Conservation (phyloP, 1,140 invertebrate species). For the Zophobas atratus region DNA sequence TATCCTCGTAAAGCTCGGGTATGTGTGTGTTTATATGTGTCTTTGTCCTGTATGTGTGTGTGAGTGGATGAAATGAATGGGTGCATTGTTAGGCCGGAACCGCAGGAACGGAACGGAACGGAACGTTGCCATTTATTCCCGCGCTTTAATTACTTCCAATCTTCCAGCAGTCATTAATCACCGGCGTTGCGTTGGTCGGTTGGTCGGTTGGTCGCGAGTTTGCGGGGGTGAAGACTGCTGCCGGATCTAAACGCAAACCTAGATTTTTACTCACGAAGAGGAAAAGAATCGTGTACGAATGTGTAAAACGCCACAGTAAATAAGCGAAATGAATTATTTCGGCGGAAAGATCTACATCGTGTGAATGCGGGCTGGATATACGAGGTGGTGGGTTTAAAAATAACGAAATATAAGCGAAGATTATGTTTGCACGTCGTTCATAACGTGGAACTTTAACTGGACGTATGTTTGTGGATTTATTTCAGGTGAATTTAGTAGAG, state of each 20-base stretch:
- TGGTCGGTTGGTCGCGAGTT: slow-evolving; percentile 47
- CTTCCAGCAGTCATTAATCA: slow-evolving; percentile 68
- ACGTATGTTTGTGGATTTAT: no score
- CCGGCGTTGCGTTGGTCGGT: slow-evolving; percentile 52
- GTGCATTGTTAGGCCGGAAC: slow-evolving; percentile 67
- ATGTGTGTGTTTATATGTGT: slow-evolving; percentile 35
- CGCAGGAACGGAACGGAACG: slow-evolving; percentile 67
- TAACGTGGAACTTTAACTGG: no score
- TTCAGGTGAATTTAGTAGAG: no score
- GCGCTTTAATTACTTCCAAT: slow-evolving; percentile 69
- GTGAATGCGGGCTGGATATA: no score
- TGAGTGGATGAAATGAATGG: slow-evolving; percentile 63
- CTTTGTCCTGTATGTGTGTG: slow-evolving; percentile 50
- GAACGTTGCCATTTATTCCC: slow-evolving; percentile 68
- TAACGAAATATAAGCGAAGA: no score
- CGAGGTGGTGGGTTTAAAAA: no score
- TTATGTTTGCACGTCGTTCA: no score
- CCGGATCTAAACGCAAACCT: slow-evolving; percentile 42
- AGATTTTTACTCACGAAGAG: slow-evolving; percentile 20
- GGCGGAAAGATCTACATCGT: no score
- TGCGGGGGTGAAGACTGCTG: slow-evolving; percentile 36
- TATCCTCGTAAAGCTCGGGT: slow-evolving; percentile 36
- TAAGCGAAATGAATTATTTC: no score
- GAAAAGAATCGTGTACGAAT: slow-evolving; percentile 16
- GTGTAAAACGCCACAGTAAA: background rate